Evolutionary conservation across 1,140 invertebrate genomes (phyloP), one percentile per base, ranked within the genome.

Genomic region (Orchesella cincta): DNA sequence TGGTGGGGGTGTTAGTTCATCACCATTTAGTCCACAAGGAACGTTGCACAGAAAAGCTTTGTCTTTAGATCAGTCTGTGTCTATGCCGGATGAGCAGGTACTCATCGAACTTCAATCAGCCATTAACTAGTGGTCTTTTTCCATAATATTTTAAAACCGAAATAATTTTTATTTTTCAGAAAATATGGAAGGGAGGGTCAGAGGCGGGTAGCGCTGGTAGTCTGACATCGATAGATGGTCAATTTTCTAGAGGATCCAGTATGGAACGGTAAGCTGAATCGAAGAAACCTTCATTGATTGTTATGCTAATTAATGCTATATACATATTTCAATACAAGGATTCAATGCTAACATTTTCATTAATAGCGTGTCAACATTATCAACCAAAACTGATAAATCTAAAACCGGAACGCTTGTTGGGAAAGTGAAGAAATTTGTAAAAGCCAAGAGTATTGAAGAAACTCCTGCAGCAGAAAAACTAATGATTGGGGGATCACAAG

Each of bases 351-450:
- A 79, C 78, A 14, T 70, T 73, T 26, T 76, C 52, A 23, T 75
- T 71, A 23, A 64, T 74, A 84, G 93, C 64, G 86, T 94, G 71
- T 95, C 93, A 0, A n/a, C n/a, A n/a, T n/a, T n/a, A n/a, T n/a
- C n/a, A n/a, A 91, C 90, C 57, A 92, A 93, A 83, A 95, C 93
- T 84, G 93, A 95, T 82, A 94, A 94, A 81, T 93, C 93, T 84
- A 93, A 94, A 84, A 91, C 92, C 84, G 92, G 92, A 84, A 89
- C 93, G 39, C 85, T 95, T 62, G 93, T 95, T 83, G 92, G 92
- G 33, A 94, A 94, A 86, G 86, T 96, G 71, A 93, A 92, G 80
- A 93, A 93, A 83, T 85, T 95, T 26, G 93, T 93, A 14, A 95
- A 95, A 87, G 93, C 93, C 0, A 90, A 91, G 36, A 93, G 92